Base-by-base conservation (phyloP, 2,113 vertebrate species). In the Phrynosoma blainvillii region DNA sequence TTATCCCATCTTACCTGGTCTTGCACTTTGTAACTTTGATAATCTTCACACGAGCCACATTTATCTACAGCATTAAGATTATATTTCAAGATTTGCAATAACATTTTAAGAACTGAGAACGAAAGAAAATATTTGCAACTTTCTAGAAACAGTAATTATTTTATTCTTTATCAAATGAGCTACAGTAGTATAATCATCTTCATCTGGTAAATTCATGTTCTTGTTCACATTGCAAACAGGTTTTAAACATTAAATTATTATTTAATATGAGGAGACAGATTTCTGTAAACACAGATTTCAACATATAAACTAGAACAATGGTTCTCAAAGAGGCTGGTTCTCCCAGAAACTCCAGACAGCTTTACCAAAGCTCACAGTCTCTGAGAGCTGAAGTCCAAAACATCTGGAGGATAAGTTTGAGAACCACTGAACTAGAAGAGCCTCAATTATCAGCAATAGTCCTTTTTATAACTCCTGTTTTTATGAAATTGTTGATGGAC, bases 401-500 rank as follows among this genome's bases (percentile, higher is more conserved):
- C 47, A 47, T 47, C 42, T 47, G 42, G 42, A 47, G 47, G 7
- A 47, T 47, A 7, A 7, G 47, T 47, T 36, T 47, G 47, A 7
- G 59, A 62, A 62, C 13, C 59, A 62, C 59, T 62, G 59, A 62
- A 62, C 59, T 62, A 42, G 8, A 86, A 85, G 25, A 74, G 36
- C 12, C 13, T 36, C 0, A 65, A 25, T 77, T 68, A 21, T 70
- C 4, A 40, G 75, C 23, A 65, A 14, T 8, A 81, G 70, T 21
- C 4, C 27, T 4, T 71, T 80, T 36, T 54, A 3, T 0, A 32
- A 56, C 73, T 21, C 18, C 89, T 32, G 16, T 32, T 71, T 36
- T 30, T 73, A 76, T 84, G 75, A 3, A 20, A 79, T 87, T 36
- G 1, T 78, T 85, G 40, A 82, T 85, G 79, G 70, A 54, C 75